Evolutionary conservation across 2,797 vertebrate species (phyloP).

Genomic region (Hemibagrus guttatus): DNA sequence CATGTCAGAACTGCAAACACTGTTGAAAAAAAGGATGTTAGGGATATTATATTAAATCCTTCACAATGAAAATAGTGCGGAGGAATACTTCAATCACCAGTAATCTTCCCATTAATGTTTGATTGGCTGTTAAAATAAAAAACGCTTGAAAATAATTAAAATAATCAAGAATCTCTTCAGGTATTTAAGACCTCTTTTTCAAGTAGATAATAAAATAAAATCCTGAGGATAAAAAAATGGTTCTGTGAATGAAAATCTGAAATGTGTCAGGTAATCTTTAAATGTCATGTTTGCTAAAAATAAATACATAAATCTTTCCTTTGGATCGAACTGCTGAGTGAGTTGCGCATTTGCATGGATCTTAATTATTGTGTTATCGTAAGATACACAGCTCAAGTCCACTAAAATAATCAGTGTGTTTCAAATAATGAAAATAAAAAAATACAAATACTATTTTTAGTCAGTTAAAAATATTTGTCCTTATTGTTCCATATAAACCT

Average conservation of each 20-base stretch:
- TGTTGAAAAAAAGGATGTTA: neutral
- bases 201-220: neutral
- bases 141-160: neutral
- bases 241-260: neutral
- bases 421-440: neutral
- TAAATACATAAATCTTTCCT: neutral
- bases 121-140: neutral
- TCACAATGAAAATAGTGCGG: neutral
- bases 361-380: neutral
- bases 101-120: neutral
- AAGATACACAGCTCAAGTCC: neutral
- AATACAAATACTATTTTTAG: neutral
- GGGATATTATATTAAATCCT: neutral
- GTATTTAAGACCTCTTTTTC: neutral
- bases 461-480: neutral
- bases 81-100: neutral
- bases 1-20: neutral
- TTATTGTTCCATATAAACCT: neutral
- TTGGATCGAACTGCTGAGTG: neutral
- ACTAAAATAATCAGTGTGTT: neutral
- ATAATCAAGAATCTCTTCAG: neutral
- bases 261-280: neutral
- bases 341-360: neutral
- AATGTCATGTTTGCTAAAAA: neutral
- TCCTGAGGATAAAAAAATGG: neutral